Percentiles rank a stretch among this genome's conserved stretches.
These are phyloP conservation scores for Tribolium freemani DNA, from an alignment of 2,888 invertebrate species.

Conservation along the genomic window DNA sequence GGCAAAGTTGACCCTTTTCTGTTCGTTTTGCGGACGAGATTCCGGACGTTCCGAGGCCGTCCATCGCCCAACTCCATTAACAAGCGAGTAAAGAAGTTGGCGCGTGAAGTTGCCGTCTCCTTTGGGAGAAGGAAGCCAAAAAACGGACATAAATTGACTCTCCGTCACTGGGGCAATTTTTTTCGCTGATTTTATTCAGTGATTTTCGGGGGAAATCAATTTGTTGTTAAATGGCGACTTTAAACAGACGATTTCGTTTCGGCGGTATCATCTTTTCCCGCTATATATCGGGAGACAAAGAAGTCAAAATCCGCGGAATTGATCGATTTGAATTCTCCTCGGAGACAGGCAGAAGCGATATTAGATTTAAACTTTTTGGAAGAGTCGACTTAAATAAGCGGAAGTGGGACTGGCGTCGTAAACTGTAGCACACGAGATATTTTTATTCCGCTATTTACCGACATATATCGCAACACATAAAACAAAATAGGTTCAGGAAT, in stretches of 20 bases:
- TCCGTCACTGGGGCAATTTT: slow-evolving; percentile 28
- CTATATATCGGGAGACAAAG: background rate
- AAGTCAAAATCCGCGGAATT: slow-evolving; percentile 29
- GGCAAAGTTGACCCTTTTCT: slow-evolving; percentile 44
- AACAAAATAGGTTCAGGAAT: slow-evolving; percentile 56
- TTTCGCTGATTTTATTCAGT: slow-evolving; percentile 43
- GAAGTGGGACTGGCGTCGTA: slow-evolving; percentile 38
- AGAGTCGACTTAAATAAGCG: slow-evolving; percentile 24
- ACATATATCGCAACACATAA: slow-evolving; percentile 57
- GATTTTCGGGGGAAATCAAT: slow-evolving; percentile 49
- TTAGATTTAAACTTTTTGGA: slow-evolving; percentile 32
- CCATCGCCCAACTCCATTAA: slow-evolving; percentile 61
- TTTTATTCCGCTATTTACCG: slow-evolving; percentile 57
- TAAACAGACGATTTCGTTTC: background rate
- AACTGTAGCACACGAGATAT: slow-evolving; percentile 54
- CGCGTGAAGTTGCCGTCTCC: slow-evolving; percentile 56
- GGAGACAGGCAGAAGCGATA: slow-evolving; percentile 19
- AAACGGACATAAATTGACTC: slow-evolving; percentile 32
- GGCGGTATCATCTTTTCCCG: background rate
- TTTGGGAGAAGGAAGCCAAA: slow-evolving; percentile 46
- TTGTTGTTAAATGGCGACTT: slow-evolving; percentile 1
- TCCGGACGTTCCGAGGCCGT: slow-evolving; percentile 57
- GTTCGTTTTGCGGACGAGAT: slow-evolving; percentile 53
- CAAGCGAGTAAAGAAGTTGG: slow-evolving; percentile 58
- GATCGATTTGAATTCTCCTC: slow-evolving; percentile 28